These are phyloP conservation scores for Sciurus vulgaris DNA, from an alignment of 2,797 vertebrate species.

Conservation along the genomic window DNA sequence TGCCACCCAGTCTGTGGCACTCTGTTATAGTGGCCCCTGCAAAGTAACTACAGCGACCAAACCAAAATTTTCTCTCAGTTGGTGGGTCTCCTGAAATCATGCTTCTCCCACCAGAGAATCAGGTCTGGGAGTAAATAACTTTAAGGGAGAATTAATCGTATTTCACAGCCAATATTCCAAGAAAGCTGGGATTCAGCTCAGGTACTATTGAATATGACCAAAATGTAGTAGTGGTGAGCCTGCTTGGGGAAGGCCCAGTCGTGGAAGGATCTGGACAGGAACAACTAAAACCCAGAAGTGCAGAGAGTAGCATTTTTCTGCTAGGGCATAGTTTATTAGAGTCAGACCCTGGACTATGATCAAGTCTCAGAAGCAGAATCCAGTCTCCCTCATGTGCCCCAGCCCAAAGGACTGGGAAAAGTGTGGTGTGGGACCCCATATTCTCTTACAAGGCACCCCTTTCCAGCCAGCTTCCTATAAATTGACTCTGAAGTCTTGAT, in stretches of 20 bases:
- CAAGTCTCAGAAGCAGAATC: neutral
- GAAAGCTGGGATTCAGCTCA: neutral
- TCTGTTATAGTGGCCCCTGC: neutral
- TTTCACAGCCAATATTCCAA: neutral
- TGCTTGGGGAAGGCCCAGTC: neutral
- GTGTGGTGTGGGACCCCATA: neutral
- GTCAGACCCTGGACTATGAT: neutral
- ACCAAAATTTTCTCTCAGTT: neutral
- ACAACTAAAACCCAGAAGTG: neutral
- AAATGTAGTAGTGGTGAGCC: neutral
- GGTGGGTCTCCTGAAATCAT: neutral
- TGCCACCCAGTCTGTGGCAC: neutral
- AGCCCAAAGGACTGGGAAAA: neutral
- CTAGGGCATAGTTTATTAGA: neutral
- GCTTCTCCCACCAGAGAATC: neutral
- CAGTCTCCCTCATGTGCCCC: neutral
- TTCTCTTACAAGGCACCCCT: neutral
- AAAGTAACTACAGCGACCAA: neutral
- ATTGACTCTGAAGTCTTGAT: neutral
- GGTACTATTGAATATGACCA: neutral
- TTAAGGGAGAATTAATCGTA: slow-evolving; percentile 15
- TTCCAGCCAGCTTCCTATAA: neutral
- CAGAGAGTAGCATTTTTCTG: neutral
- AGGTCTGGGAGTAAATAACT: neutral
- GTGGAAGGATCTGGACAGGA: neutral